Evolutionary conservation across 2,888 invertebrate genomes (phyloP), one percentile per base, ranked within the genome.

Genomic region (Stictocephala bisonia): DNA sequence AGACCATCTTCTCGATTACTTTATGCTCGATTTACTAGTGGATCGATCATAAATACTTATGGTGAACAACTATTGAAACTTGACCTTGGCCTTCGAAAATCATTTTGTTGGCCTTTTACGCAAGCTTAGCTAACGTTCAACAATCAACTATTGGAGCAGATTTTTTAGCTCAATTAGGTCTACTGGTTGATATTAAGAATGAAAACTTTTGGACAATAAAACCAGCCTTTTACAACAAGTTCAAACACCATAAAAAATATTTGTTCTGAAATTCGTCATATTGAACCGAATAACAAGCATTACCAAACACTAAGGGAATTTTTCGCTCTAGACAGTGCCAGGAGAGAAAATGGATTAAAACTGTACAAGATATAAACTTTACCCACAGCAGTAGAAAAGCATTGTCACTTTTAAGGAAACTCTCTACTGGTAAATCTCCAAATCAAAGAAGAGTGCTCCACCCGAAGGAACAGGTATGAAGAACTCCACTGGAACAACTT

Each of bases 11-110:
- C n/a, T 40, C 50, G 60, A 11, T 51, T 27, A n/a, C 56, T 74
- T n/a, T 66, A 27, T 29, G 75, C 77, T 3, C n/a, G n/a, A n/a
- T n/a, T n/a, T n/a, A 76, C 74, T 13, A 76, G 76, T 29, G 71
- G 71, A 11, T 35, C 66, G 3, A 18, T 9, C 2, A 77, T 77
- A 1, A 40, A 53, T 1, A 75, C 76, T 1, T 77, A 72, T 48
- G 77, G 75, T 1, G 51, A 53, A 44, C 27, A 64, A 2, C 40
- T 71, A 1, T 24, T 70, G 0, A 18, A n/a, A 1, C 22, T 78
- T 9, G 53, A 78, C 50, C 24, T 78, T 1, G 72, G 72, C 3
- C 24, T 77, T 3, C 71, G 75, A 0, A 68, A 75, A 4, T 41
- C 29, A 0, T 75, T 75, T 27, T 51, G 24, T 7, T 78, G 78